Percentiles rank a stretch among this genome's conserved stretches.
Conservation (phyloP, 2,797 vertebrate genomes). For the Rhinogobio ventralis region DNA sequence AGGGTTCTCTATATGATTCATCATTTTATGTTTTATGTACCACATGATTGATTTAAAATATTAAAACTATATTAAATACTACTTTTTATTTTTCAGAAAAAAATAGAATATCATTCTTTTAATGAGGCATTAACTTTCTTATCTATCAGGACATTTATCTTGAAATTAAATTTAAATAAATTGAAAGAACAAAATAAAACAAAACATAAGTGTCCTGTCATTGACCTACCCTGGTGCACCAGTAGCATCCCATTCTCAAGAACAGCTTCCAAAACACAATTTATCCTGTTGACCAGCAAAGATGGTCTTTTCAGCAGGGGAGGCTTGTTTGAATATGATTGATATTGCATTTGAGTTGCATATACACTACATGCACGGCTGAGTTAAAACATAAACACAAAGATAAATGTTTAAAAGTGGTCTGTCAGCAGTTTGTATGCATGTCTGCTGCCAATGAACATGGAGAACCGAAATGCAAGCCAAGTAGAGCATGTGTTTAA, state of each 20-base stretch:
- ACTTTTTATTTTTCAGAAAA: no score
- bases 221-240: neutral
- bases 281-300: conserved; percentile 16
- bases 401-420: conserved; percentile 48
- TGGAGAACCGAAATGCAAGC: conserved; percentile 17
- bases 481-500: conserved; percentile 54
- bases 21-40: neutral
- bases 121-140: no score
- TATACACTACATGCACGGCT: conserved; percentile 35
- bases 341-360: conserved; percentile 50
- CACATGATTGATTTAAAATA: no score
- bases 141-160: neutral
- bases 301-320: conserved; percentile 3
- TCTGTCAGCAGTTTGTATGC: conserved; percentile 40
- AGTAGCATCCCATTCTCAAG: neutral
- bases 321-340: conserved; percentile 37
- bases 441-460: conserved; percentile 42
- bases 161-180: neutral
- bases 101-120: neutral
- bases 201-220: neutral
- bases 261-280: conserved; percentile 8
- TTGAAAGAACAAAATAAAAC: neutral
- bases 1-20: neutral
- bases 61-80: no score
- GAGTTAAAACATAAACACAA: conserved; percentile 36